Conservation (phyloP, 2,113 vertebrate species). For the Chloroceryle aenea region DNA sequence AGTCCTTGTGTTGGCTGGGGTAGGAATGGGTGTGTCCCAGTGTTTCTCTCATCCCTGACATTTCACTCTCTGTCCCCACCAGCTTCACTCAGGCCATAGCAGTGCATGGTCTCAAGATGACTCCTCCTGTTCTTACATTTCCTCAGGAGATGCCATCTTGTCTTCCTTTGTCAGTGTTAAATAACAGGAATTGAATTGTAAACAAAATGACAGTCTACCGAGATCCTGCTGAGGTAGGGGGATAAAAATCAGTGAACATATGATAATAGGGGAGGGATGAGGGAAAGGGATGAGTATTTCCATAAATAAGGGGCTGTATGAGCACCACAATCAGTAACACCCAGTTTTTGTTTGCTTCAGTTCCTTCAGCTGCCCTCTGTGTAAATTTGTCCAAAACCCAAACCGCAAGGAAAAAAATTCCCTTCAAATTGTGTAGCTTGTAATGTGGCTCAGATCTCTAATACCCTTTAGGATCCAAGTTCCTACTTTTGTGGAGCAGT, state of each 20-base stretch:
- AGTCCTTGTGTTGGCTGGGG: background rate
- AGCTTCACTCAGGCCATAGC: accelerated
- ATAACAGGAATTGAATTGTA: background rate
- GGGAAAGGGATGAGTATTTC: background rate
- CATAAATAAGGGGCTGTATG: background rate
- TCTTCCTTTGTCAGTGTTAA: background rate
- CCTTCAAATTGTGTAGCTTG: background rate
- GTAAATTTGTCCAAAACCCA: background rate
- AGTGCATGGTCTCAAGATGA: background rate
- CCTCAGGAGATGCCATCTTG: background rate
- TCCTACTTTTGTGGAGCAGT: background rate
- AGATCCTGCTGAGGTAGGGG: background rate
- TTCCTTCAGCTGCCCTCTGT: background rate
- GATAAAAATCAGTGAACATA: background rate
- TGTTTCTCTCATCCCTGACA: background rate
- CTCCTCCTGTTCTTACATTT: background rate
- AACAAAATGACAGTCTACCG: background rate
- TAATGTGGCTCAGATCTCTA: background rate
- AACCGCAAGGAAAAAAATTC: background rate
- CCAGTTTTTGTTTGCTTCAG: background rate
- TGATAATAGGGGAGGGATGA: background rate
- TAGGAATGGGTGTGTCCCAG: background rate
- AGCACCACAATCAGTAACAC: background rate
- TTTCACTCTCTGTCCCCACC: background rate
- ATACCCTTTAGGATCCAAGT: background rate